Conservation (phyloP, 2,113 vertebrate genomes). For the Onychostruthus taczanowskii region DNA sequence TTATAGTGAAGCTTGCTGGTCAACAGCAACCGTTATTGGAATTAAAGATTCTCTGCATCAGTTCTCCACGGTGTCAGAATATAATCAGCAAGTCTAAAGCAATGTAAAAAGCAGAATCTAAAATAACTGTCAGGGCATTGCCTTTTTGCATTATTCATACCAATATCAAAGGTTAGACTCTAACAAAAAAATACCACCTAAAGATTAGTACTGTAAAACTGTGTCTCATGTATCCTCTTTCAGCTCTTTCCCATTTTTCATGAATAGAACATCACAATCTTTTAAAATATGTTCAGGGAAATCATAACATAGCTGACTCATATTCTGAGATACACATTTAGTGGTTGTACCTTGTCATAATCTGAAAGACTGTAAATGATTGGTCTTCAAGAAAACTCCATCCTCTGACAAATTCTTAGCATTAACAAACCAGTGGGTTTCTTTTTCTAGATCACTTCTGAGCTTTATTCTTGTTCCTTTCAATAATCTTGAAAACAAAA, state of each 20-base stretch:
- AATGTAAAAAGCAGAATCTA: not conserved
- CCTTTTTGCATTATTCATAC: not conserved
- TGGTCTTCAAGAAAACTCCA: not conserved
- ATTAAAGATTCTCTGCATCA: not conserved
- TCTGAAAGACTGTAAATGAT: not conserved
- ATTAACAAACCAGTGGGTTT: not conserved
- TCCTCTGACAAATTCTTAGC: not conserved
- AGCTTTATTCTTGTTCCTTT: not conserved
- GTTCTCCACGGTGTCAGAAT: not conserved
- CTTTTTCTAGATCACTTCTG: not conserved
- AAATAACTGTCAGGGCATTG: not conserved
- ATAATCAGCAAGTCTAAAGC: not conserved
- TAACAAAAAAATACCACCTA: not conserved
- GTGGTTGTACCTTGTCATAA: not conserved
- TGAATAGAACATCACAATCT: not conserved
- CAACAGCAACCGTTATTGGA: not conserved
- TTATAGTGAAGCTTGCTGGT: not conserved
- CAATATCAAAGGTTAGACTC: not conserved
- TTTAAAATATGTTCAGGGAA: not conserved
- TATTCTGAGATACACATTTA: not conserved
- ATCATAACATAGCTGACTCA: not conserved
- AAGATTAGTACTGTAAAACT: not conserved
- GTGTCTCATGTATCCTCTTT: not conserved
- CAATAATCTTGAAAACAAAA: not conserved
- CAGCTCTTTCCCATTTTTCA: not conserved